These are phyloP conservation scores for Enteromius viviparus DNA, from an alignment of 2,797 vertebrate genomes.

Conservation along the genomic window DNA sequence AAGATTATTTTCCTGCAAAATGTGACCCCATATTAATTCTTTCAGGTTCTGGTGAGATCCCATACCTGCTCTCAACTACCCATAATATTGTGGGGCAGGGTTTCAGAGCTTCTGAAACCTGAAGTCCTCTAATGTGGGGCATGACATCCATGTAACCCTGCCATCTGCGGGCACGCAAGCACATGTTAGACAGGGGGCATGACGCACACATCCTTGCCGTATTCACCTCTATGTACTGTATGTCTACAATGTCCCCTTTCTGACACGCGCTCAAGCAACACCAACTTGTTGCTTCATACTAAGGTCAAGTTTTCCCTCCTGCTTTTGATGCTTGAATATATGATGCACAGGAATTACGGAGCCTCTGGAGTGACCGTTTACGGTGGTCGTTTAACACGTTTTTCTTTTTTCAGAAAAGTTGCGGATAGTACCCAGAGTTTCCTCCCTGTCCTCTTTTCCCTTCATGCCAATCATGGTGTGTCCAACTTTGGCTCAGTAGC, in stretches of 20 bases:
- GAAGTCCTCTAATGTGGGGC: conserved; percentile 26
- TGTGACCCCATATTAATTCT: background rate
- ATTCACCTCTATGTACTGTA: conserved; percentile 36
- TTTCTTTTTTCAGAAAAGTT: conserved; percentile 1
- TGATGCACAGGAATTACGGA: background rate
- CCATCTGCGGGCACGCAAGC: background rate
- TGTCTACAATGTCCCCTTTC: conserved; percentile 30
- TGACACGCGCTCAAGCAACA: background rate
- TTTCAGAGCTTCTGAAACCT: conserved; percentile 28
- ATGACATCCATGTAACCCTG: conserved; percentile 51
- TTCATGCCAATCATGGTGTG: conserved; percentile 42
- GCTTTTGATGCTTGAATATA: background rate
- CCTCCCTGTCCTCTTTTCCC: conserved; percentile 13
- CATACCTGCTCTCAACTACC: conserved; percentile 3
- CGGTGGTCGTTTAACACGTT: background rate
- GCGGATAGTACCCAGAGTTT: background rate
- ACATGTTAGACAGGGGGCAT: background rate
- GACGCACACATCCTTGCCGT: conserved; percentile 3
- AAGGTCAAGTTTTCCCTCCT: conserved; percentile 1
- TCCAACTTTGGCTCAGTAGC: conserved; percentile 62
- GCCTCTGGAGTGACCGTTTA: background rate
- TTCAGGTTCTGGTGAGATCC: background rate
- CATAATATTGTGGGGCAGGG: background rate
- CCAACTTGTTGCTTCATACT: conserved; percentile 23
- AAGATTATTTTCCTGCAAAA: background rate